These are phyloP conservation scores for Coluber constrictor DNA, from an alignment of 2,797 vertebrate genomes.

Conservation along the genomic window DNA sequence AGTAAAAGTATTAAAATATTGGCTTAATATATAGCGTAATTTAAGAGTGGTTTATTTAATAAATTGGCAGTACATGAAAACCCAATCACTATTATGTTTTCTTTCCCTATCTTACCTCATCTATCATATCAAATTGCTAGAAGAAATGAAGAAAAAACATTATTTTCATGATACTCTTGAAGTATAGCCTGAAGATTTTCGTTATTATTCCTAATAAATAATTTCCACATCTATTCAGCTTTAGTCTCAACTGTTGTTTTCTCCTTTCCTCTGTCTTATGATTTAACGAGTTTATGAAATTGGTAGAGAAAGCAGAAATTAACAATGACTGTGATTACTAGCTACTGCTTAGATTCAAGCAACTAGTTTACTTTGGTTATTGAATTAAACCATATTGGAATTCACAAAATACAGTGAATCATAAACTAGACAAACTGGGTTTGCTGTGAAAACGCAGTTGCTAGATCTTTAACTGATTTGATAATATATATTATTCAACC, in stretches of 20 bases:
- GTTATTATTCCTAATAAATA: not conserved
- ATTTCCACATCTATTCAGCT: not conserved
- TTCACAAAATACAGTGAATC: not conserved
- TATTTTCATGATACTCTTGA: no score
- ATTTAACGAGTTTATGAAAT: not conserved
- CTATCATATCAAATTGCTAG: not conserved
- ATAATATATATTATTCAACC: not conserved
- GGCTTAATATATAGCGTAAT: no score
- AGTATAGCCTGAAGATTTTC: not conserved
- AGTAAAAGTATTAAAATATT: not conserved
- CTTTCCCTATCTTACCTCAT: not conserved
- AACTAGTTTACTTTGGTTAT: not conserved
- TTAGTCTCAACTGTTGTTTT: not conserved
- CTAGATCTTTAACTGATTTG: not conserved
- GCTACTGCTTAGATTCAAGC: not conserved
- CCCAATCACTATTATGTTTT: not conserved
- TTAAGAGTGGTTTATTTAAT: not conserved
- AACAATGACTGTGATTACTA: not conserved
- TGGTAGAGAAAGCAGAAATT: not conserved
- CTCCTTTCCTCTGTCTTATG: not conserved
- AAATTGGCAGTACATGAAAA: not conserved
- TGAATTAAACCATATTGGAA: not conserved
- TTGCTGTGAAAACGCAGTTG: not conserved
- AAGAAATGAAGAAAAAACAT: not conserved
- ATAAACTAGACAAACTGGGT: not conserved